These are phyloP conservation scores for Darwinula stevensoni DNA, from an alignment of 2,888 invertebrate genomes.

Conservation along the genomic window DNA sequence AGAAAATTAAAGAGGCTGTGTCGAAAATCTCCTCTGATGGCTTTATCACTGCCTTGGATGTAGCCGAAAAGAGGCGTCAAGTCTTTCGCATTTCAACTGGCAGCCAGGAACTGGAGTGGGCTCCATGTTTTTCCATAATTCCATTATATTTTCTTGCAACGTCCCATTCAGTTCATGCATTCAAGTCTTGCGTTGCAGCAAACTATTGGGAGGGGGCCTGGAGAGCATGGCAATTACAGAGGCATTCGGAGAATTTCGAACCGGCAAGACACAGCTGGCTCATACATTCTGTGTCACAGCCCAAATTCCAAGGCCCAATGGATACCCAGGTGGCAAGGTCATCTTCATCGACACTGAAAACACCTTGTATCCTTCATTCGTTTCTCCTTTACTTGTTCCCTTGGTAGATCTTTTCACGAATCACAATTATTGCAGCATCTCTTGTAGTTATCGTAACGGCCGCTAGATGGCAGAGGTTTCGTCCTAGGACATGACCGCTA, in stretches of 20 bases:
- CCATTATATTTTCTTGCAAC: too few relatives aligned
- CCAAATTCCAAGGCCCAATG: constrained; percentile 32
- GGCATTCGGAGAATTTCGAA: constrained; percentile 50
- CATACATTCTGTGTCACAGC: constrained; percentile 49
- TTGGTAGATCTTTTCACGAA: constrained; percentile 19
- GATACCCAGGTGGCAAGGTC: constrained; percentile 45
- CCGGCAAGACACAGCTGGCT: constrained; percentile 49
- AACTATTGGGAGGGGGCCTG: constrained; percentile 40
- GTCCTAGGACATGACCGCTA: too few relatives aligned
- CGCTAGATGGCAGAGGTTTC: too few relatives aligned
- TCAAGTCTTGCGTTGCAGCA: too few relatives aligned
- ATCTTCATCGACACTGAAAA: constrained; percentile 54
- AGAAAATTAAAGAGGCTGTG: constrained; percentile 46
- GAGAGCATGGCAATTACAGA: constrained; percentile 61
- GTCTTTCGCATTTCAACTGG: constrained; percentile 32
- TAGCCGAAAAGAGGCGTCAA: constrained; percentile 34
- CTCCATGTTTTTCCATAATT: too few relatives aligned
- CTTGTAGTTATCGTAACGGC: too few relatives aligned
- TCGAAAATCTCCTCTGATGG: constrained; percentile 20
- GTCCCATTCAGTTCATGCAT: too few relatives aligned
- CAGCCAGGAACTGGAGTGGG: constrained; percentile 34
- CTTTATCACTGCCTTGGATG: constrained; percentile 42
- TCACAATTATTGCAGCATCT: neutral
- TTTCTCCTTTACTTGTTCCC: too few relatives aligned
- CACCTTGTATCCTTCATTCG: constrained; percentile 37